A percentile compares a stretch with the other conserved stretches of the same genome.
These are phyloP conservation scores for Phocoena phocoena DNA, from an alignment of 2,113 vertebrate genomes.

Conservation along the genomic window DNA sequence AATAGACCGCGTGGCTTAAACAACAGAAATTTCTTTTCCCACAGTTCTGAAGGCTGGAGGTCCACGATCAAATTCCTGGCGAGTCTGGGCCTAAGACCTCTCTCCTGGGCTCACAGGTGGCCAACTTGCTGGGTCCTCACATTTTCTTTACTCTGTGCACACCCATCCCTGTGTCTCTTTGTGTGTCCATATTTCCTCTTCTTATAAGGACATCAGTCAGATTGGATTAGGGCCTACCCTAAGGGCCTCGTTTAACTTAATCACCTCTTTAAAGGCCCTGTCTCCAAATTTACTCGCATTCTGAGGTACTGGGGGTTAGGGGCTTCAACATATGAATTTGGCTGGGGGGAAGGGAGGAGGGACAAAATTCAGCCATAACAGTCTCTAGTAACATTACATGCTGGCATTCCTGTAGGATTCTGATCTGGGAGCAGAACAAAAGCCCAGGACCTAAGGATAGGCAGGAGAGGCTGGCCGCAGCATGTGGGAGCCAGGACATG, in stretches of 20 bases:
- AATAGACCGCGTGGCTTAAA: neutral
- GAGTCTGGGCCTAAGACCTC: neutral
- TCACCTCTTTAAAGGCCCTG: neutral
- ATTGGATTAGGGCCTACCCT: neutral
- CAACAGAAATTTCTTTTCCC: neutral
- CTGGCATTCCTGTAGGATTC: neutral
- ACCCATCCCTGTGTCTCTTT: neutral
- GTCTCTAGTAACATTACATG: neutral
- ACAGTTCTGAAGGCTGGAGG: neutral
- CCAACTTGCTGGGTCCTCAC: neutral
- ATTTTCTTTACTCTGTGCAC: neutral
- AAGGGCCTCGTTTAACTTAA: neutral
- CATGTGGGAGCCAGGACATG: fast-evolving
- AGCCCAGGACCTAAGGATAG: neutral
- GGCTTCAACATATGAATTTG: neutral
- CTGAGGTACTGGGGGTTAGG: neutral
- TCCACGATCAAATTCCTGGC: neutral
- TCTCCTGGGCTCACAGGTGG: neutral
- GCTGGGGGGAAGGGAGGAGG: no score
- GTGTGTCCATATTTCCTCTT: neutral
- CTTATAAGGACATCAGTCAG: neutral
- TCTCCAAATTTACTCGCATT: neutral
- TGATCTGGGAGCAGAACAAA: neutral
- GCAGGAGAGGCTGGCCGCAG: neutral
- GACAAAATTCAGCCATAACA: neutral